phyloP scores from a whole-genome alignment of 2,888 invertebrate genomes.

The Plagodis dolabraria region DNA sequence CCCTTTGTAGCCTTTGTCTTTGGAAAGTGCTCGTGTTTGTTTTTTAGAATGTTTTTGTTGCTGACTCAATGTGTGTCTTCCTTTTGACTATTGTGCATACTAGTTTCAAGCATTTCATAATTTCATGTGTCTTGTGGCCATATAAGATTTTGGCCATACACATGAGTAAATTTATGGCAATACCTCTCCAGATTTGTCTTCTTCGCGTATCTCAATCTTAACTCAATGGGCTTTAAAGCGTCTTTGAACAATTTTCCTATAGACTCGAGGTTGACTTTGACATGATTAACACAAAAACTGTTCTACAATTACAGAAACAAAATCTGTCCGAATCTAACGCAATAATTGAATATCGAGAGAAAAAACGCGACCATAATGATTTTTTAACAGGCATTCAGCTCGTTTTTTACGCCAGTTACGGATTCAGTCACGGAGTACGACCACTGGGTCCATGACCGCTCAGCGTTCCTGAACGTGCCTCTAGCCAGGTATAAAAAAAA shows the following conservation, averaged over 20 bases:
- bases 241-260: too few relatives aligned
- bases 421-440: slow-evolving; percentile 41
- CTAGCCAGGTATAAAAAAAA: not conserved
- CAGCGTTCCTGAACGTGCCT: slow-evolving; percentile 37
- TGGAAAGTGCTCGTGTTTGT: slow-evolving; percentile 13
- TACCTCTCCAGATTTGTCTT: too few relatives aligned
- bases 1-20: slow-evolving; percentile 27
- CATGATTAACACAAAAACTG: not conserved
- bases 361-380: slow-evolving; percentile 26
- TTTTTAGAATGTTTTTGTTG: slow-evolving; percentile 21
- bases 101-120: not conserved
- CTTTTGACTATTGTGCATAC: slow-evolving; percentile 8
- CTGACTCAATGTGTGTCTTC: slow-evolving; percentile 15
- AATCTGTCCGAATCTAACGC: slow-evolving; percentile 34
- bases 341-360: slow-evolving; percentile 35
- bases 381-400: slow-evolving; percentile 29
- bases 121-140: too few relatives aligned
- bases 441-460: slow-evolving; percentile 45
- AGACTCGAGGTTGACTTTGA: too few relatives aligned
- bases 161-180: too few relatives aligned
- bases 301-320: not conserved
- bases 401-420: slow-evolving; percentile 32
- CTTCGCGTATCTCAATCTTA: too few relatives aligned
- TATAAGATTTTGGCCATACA: too few relatives aligned
- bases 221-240: too few relatives aligned